Evolutionary conservation across 2,797 vertebrate genomes (phyloP).

Genomic region (Fringilla coelebs): DNA sequence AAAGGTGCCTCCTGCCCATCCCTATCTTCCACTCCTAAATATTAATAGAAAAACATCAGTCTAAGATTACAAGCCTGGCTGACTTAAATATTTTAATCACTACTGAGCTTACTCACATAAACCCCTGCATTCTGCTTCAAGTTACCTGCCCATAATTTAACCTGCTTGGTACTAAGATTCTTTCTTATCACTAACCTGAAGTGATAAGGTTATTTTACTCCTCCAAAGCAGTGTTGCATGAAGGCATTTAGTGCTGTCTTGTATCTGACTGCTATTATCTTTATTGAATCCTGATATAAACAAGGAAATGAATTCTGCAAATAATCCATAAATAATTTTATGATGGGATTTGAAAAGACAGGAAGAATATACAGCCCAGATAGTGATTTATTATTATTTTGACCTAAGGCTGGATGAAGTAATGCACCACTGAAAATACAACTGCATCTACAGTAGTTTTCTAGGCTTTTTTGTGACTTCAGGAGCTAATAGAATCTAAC

Average conservation of each 20-base stretch:
- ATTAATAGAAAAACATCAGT: neutral
- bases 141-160: neutral
- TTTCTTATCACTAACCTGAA: neutral
- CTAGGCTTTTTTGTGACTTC: neutral
- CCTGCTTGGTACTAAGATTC: neutral
- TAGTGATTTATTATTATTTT: conserved; percentile 8
- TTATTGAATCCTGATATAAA: conserved; percentile 5
- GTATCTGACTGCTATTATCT: neutral
- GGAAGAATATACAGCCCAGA: neutral
- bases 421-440: neutral
- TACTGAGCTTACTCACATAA: neutral
- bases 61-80: neutral
- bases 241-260: conserved; percentile 5
- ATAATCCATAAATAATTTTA: conserved; percentile 35
- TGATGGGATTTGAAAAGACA: neutral
- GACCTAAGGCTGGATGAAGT: neutral
- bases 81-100: neutral
- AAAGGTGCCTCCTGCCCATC: neutral
- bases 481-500: conserved; percentile 8
- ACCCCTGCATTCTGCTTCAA: neutral
- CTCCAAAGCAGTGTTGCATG: neutral
- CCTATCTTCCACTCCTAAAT: neutral
- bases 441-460: neutral
- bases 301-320: conserved; percentile 3
- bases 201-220: neutral